Conservation (phyloP, 2,113 vertebrate genomes). For the Ciconia maguari region DNA sequence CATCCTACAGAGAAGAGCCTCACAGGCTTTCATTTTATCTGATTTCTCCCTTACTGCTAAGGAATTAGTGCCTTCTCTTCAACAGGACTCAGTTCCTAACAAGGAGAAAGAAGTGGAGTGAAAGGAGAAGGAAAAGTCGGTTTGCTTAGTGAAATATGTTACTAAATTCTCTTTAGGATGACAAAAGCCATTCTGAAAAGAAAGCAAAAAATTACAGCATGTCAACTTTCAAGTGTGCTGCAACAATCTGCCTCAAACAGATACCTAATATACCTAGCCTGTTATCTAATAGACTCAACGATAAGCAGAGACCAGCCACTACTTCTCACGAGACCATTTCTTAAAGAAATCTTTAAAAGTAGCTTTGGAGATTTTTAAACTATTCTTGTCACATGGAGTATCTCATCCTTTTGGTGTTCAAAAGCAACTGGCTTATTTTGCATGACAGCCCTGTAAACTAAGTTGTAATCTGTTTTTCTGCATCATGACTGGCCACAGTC, state of each 20-base stretch:
- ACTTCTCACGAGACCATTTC: not conserved
- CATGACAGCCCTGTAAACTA: not conserved
- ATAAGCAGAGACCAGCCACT: not conserved
- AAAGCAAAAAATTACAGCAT: not conserved
- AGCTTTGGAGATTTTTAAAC: not conserved
- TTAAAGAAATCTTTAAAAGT: not conserved
- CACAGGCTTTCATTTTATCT: not conserved
- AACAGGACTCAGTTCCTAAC: not conserved
- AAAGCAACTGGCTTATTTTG: not conserved
- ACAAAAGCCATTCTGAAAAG: not conserved
- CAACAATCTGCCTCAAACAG: not conserved
- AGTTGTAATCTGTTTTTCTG: not conserved
- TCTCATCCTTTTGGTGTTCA: not conserved
- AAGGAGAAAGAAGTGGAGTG: not conserved
- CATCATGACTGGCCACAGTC: not conserved
- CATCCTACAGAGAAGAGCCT: slow-evolving; percentile 26
- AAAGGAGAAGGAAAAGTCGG: not conserved
- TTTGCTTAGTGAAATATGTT: not conserved
- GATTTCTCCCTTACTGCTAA: not conserved
- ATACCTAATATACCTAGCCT: accelerated
- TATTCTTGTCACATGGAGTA: not conserved
- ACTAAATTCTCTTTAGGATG: not conserved
- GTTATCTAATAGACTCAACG: accelerated
- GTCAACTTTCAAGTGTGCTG: not conserved
- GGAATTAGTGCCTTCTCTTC: slow-evolving; percentile 4